These are phyloP conservation scores for Crypturellus tataupa DNA, from an alignment of 2,797 vertebrate species.

Conservation along the genomic window DNA sequence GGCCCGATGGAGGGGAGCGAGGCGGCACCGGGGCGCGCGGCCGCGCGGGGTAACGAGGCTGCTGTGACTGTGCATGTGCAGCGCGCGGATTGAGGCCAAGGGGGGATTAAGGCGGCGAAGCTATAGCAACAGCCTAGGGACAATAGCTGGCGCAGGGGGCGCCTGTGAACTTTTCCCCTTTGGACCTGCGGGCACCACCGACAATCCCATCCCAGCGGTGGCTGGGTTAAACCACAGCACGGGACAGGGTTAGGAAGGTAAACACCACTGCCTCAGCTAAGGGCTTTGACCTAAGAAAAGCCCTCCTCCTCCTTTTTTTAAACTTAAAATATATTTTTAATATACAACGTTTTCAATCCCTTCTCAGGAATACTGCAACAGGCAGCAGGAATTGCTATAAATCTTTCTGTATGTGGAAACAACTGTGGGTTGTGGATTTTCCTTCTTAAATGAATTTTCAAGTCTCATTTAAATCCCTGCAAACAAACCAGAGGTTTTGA, in stretches of 20 bases:
- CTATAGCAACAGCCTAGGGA: slow-evolving; percentile 44
- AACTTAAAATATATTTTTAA: too few relatives aligned
- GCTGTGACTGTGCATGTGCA: slow-evolving; percentile 22
- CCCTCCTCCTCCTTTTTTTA: background rate
- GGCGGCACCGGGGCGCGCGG: background rate
- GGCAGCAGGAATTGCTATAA: background rate
- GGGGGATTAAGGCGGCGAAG: slow-evolving; percentile 41
- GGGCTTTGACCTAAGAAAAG: background rate
- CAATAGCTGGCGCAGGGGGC: background rate
- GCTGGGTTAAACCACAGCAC: background rate
- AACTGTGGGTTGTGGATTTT: too few relatives aligned
- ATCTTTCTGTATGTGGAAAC: background rate
- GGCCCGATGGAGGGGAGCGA: too few relatives aligned
- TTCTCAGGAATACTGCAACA: background rate
- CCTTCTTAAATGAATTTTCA: background rate
- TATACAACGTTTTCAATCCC: background rate
- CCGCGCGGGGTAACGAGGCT: slow-evolving; percentile 36
- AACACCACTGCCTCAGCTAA: background rate
- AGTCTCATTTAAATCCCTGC: background rate
- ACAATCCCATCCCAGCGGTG: background rate
- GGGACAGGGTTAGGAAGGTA: background rate
- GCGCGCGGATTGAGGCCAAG: slow-evolving; percentile 65
- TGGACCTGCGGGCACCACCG: background rate
- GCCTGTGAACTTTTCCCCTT: slow-evolving; percentile 59
- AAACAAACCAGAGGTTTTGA: background rate